phyloP scores from a whole-genome alignment of 2,888 invertebrate species.

The Apantesis nais region DNA sequence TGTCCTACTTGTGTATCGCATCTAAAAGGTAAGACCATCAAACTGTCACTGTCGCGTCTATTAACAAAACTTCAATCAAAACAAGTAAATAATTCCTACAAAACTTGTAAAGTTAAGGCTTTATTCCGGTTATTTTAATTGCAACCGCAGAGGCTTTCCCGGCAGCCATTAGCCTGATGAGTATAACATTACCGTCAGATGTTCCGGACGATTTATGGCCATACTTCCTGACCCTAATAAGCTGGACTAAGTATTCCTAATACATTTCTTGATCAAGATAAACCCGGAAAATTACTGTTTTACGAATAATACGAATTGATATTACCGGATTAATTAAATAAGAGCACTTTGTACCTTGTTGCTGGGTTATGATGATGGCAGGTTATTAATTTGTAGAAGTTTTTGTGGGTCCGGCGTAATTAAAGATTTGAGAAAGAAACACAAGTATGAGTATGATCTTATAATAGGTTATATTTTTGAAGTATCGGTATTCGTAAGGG shows the following conservation, averaged over 20 bases:
- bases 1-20: background rate
- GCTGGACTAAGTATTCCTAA: constrained; percentile 14
- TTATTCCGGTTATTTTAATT: constrained; percentile 16
- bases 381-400: background rate
- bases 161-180: constrained; percentile 9
- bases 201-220: constrained; percentile 14
- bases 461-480: background rate
- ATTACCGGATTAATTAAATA: background rate
- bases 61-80: background rate
- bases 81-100: background rate
- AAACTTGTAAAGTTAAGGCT: constrained; percentile 5
- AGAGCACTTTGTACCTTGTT: background rate
- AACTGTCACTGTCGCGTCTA: background rate
- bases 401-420: background rate
- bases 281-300: constrained; percentile 11
- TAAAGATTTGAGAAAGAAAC: background rate
- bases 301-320: constrained; percentile 8
- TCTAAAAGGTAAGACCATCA: background rate
- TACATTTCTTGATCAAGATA: constrained; percentile 20
- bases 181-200: constrained; percentile 20
- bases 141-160: constrained; percentile 11
- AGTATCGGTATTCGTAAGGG: no score
- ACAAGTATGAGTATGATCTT: background rate
- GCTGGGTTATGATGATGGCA: background rate
- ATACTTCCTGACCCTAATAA: constrained; percentile 18